Conservation (phyloP, 2,113 vertebrate species). For the Monopterus albus region DNA sequence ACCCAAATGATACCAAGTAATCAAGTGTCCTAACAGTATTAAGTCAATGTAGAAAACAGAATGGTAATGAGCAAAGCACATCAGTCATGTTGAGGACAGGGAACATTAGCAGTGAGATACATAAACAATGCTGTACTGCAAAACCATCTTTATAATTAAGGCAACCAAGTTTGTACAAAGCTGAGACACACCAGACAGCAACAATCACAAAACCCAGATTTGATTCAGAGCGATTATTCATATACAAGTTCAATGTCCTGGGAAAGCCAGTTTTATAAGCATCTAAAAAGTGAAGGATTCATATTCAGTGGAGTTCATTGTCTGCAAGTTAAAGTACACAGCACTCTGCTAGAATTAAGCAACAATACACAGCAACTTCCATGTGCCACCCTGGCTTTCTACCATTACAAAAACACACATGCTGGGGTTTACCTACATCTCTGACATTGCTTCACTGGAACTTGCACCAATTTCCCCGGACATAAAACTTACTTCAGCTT, state of each 20-base stretch:
- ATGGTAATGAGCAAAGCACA: conserved; percentile 1
- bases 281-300: conserved; percentile 14
- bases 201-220: conserved; percentile 39
- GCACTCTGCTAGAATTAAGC: conserved; percentile 22
- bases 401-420: conserved; percentile 32
- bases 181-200: conserved; percentile 40
- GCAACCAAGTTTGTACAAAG: conserved; percentile 55
- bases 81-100: conserved; percentile 1
- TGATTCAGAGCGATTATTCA: conserved; percentile 35
- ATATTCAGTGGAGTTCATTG: too few species aligned
- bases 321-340: conserved; percentile 13
- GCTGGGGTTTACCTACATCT: conserved; percentile 12
- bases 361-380: conserved; percentile 19
- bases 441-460: background rate
- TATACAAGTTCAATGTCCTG: conserved; percentile 31
- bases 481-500: too few species aligned
- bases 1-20: background rate
- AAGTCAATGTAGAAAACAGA: conserved; percentile 1
- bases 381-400: conserved; percentile 24
- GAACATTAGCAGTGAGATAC: background rate
- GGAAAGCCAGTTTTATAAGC: conserved; percentile 12
- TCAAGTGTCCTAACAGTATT: background rate
- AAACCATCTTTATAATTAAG: conserved; percentile 56
- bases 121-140: conserved; percentile 48
- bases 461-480: background rate